phyloP scores from a whole-genome alignment of 1,140 invertebrate species.

The Diuraphis noxia region DNA sequence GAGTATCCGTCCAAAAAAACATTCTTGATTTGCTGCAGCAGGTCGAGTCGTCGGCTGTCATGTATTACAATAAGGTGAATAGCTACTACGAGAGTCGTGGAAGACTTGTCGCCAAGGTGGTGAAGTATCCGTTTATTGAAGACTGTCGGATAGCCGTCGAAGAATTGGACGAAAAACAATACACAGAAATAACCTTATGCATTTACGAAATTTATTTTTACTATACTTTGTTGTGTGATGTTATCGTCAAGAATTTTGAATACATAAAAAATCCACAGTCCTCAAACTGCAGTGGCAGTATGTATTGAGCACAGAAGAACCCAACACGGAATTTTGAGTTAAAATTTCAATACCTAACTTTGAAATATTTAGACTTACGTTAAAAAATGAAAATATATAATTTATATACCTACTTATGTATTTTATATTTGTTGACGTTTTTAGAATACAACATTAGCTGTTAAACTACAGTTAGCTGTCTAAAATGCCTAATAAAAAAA shows the following conservation, averaged over 20 bases:
- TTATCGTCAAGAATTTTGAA: constrained; percentile 94
- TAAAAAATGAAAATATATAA: not conserved
- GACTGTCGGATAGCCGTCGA: constrained; percentile 93
- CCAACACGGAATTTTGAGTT: not conserved
- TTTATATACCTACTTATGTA: too few relatives aligned
- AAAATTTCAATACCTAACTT: not conserved
- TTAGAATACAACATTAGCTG: not conserved
- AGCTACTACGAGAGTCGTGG: constrained; percentile 74
- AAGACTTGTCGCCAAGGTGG: constrained; percentile 71
- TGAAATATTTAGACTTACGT: not conserved
- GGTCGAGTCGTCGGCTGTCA: constrained; percentile 93
- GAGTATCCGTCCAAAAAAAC: constrained; percentile 97
- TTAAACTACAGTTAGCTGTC: too few relatives aligned
- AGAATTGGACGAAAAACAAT: constrained; percentile 97
- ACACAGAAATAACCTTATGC: constrained; percentile 87
- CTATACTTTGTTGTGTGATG: constrained; percentile 93
- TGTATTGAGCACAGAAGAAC: constrained; percentile 69
- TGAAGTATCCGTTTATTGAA: constrained; percentile 95
- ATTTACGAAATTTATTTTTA: constrained; percentile 95
- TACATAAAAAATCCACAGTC: constrained; percentile 93
- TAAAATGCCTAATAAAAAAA: too few relatives aligned
- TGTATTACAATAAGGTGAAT: constrained; percentile 96
- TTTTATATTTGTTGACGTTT: not conserved
- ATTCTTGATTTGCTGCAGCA: constrained; percentile 93
- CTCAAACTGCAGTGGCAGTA: constrained; percentile 76